A percentile compares a stretch with the other conserved stretches of the same genome.
Conservation (phyloP, 2,888 invertebrate genomes). For the Dorcus hopei region DNA sequence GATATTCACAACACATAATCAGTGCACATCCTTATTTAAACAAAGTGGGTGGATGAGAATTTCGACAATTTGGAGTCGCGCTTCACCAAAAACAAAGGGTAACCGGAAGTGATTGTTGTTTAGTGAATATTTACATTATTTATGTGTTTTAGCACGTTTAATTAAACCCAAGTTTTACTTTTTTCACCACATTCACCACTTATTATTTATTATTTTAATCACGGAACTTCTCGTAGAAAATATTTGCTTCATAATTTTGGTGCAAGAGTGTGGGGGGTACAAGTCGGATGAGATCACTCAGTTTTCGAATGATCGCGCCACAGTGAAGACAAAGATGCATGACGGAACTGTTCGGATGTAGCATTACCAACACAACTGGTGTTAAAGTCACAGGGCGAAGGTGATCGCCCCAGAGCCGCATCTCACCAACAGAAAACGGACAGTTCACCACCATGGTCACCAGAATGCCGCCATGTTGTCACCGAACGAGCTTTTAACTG, state of each 20-base stretch:
- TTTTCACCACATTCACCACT: conserved; percentile 19
- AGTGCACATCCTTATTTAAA: conserved; percentile 15
- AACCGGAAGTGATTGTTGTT: conserved; percentile 24
- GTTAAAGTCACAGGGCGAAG: conserved; percentile 34
- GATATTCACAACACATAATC: conserved; percentile 22
- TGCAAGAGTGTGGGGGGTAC: conserved; percentile 12
- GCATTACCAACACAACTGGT: conserved; percentile 21
- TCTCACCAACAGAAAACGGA: conserved; percentile 80
- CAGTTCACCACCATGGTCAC: conserved; percentile 69
- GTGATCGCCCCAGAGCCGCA: conserved; percentile 43
- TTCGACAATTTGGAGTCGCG: conserved; percentile 17
- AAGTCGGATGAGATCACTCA: conserved; percentile 13
- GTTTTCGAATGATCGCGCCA: conserved; percentile 22
- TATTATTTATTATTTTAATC: conserved; percentile 8
- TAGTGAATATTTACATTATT: conserved; percentile 26
- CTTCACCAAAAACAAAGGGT: conserved; percentile 14
- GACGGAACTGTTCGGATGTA: conserved; percentile 18
- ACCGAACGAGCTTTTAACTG: conserved; percentile 75
- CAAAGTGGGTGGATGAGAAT: conserved; percentile 22
- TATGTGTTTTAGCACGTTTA: conserved; percentile 19
- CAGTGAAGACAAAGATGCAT: conserved; percentile 24
- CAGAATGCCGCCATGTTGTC: conserved; percentile 70
- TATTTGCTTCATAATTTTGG: conserved; percentile 7
- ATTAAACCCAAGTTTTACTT: conserved; percentile 20
- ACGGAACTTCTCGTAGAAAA: background rate